phyloP scores from a whole-genome alignment of 2,797 vertebrate species.

The Sebastiscus albofasciatus region DNA sequence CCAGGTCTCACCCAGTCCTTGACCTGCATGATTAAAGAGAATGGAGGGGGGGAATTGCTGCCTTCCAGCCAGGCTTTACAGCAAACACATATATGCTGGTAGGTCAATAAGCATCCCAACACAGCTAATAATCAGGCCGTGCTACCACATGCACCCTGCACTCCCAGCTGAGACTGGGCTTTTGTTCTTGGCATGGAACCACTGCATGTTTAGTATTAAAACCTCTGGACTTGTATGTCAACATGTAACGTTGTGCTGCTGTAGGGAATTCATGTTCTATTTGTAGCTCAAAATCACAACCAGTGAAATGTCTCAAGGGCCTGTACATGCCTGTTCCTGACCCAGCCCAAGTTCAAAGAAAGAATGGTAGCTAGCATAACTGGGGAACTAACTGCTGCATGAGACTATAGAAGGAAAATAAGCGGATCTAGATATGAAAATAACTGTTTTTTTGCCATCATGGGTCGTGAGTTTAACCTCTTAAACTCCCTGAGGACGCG shows the following conservation, averaged over 20 bases:
- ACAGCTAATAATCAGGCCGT: slow-evolving; percentile 74
- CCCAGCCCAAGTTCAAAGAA: neutral
- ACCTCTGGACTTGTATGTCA: slow-evolving; percentile 51
- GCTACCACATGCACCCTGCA: slow-evolving; percentile 54
- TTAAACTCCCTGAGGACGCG: too few relatives aligned
- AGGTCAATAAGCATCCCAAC: slow-evolving; percentile 76
- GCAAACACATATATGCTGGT: slow-evolving; percentile 62
- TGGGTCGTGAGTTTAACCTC: neutral
- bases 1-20: slow-evolving; percentile 72
- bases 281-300: slow-evolving; percentile 12
- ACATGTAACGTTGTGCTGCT: slow-evolving; percentile 38
- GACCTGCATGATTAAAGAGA: slow-evolving; percentile 85
- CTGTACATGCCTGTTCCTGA: neutral
- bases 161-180: slow-evolving; percentile 69
- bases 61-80: slow-evolving; percentile 74
- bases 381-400: neutral
- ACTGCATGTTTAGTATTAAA: slow-evolving; percentile 77
- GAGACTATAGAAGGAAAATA: neutral
- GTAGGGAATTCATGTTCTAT: slow-evolving; percentile 38
- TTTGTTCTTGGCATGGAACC: slow-evolving; percentile 79
- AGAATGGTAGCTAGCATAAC: neutral
- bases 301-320: neutral
- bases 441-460: neutral
- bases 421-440: neutral
- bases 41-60: slow-evolving; percentile 67